Base-by-base conservation (phyloP, 2,797 vertebrate species). In the Anas flavirostris region DNA sequence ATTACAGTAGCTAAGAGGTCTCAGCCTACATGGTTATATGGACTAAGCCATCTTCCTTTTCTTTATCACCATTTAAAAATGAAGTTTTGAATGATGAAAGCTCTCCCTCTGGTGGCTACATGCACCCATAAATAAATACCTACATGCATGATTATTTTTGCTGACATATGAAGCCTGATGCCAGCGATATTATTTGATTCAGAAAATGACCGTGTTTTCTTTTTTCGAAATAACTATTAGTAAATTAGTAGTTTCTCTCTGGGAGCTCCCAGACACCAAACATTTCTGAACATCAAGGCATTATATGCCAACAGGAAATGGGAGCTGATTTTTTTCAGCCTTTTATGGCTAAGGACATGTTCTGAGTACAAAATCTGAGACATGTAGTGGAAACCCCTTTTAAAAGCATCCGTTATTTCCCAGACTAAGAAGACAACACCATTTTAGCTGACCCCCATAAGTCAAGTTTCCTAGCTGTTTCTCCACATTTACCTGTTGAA, bases 71-170 rank as follows among this genome's bases (percentile, higher is more conserved):
- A 19, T 23, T 33, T 15, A 8, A 33, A 59, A 10, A 16, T 1
- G 12, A 37, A 17, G 56, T 26, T 60, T 5, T 48, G 60, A 52
- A n/a, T 33, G 39, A 41, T 7, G 25, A 50, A 91, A 89, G 23
- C 87, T 55, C 63, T 62, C 93, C 95, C 86, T 77, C 93, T 96
- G 87, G 93, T 92, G 96, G 91, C 81, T 60, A 62, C 52, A n/a
- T 2, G 3, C 35, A 53, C 53, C 39, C 18, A 23, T 28, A 26
- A 33, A 70, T 1, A 43, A 55, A 28, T 19, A 67, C 16, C 44
- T 4, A 18, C 18, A 2, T 0, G 14, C 18, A 2, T 0, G 14
- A 7, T 22, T 29, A 18, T 31, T 59, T 25, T 16, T 26, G 28
- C 46, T 18, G 19, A 28, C 18, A 21, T 15, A 14, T 25, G 17